Percentiles rank a stretch among this genome's conserved stretches.
phyloP scores from a whole-genome alignment of 23 tunicate species.

The Botrylloides violaceus region DNA sequence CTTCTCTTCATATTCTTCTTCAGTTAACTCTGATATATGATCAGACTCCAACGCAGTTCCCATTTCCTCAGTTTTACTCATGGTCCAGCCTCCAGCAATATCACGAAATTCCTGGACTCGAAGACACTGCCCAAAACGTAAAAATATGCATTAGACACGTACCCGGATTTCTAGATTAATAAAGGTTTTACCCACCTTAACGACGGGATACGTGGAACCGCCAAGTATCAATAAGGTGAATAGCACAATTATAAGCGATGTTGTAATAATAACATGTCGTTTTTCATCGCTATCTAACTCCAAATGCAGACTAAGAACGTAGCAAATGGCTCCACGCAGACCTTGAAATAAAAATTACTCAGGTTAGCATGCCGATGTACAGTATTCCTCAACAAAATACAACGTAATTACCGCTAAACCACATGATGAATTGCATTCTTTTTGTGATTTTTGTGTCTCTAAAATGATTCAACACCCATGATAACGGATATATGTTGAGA shows the following conservation, averaged over 20 bases:
- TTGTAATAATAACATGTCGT: constrained; percentile 86
- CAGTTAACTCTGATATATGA: constrained; percentile 84
- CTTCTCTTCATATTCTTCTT: constrained; percentile 92
- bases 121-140: constrained; percentile 38
- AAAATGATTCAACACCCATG: constrained; percentile 93
- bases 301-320: constrained; percentile 82
- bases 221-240: constrained; percentile 89
- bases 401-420: constrained; percentile 81
- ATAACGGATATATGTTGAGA: constrained; percentile 88
- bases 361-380: background rate
- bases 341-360: constrained; percentile 23
- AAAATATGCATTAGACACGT: no score
- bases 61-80: constrained; percentile 97
- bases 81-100: constrained; percentile 47
- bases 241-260: constrained; percentile 85
- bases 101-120: constrained; percentile 71
- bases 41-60: constrained; percentile 91
- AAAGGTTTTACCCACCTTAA: constrained; percentile 41
- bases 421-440: constrained; percentile 98
- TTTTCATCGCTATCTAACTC: constrained; percentile 87
- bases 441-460: constrained; percentile 91
- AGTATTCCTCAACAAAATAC: background rate
- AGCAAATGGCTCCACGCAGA: constrained; percentile 92
- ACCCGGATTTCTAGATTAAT: no score
- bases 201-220: constrained; percentile 91